phyloP scores from a whole-genome alignment of 2,113 vertebrate species.

The Malurus alboscapulatus region DNA sequence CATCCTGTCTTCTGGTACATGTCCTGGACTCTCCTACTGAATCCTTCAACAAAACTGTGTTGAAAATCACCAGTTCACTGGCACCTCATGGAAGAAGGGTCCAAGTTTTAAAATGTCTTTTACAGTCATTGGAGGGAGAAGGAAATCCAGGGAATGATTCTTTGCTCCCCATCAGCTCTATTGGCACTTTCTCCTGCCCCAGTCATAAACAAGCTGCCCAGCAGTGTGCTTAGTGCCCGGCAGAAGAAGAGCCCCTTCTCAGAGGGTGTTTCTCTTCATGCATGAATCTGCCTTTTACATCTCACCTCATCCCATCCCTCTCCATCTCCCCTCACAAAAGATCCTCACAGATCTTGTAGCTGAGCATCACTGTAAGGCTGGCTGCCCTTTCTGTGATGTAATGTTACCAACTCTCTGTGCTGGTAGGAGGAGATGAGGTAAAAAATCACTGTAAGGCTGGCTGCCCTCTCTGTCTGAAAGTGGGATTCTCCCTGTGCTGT shows the following conservation, averaged over 20 bases:
- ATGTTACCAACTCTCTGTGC: no score
- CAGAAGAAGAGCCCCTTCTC: not conserved
- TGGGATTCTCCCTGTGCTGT: not conserved
- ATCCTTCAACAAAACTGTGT: not conserved
- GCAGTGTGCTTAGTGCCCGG: not conserved
- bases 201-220: not conserved
- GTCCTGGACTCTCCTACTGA: not conserved
- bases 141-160: not conserved
- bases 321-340: not conserved
- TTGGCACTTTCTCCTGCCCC: not conserved
- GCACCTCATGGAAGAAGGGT: not conserved
- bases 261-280: not conserved
- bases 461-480: accelerated
- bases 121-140: not conserved
- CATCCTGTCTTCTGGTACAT: not conserved
- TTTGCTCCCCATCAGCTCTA: not conserved
- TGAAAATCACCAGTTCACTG: not conserved
- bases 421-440: no score
- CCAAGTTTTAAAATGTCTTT: not conserved
- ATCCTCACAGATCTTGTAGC: not conserved
- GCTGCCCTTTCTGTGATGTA: not conserved
- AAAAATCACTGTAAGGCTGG: not conserved
- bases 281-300: not conserved
- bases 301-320: not conserved
- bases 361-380: not conserved